These are phyloP conservation scores for Tinea semifulvella DNA, from an alignment of 2,888 invertebrate species.

Conservation along the genomic window DNA sequence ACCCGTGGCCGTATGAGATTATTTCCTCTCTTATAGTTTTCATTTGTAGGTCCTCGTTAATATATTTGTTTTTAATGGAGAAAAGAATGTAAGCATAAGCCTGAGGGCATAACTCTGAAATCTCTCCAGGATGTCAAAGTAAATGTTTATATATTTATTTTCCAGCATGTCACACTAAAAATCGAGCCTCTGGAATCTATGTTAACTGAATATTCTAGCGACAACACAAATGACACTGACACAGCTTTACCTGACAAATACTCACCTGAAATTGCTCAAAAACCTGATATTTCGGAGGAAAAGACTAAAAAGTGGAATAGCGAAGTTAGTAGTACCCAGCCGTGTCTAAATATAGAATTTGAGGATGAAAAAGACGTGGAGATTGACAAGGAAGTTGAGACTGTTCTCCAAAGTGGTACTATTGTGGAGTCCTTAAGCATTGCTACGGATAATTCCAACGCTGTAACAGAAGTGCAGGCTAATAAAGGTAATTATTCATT, in stretches of 20 bases:
- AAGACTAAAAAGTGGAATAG: constrained; percentile 46
- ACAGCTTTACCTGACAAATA: constrained; percentile 39
- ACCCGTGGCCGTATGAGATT: too few relatives aligned
- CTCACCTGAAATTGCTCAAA: constrained; percentile 33
- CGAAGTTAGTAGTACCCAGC: constrained; percentile 58
- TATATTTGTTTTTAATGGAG: too few relatives aligned
- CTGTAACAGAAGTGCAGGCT: constrained; percentile 46
- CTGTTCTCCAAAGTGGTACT: constrained; percentile 55
- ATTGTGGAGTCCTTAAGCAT: constrained; percentile 56
- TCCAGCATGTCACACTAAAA: constrained; percentile 51
- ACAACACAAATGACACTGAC: constrained; percentile 51
- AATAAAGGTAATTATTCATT: constrained; percentile 46
- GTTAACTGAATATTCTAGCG: constrained; percentile 48
- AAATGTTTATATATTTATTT: too few relatives aligned
- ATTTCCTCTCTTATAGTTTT: too few relatives aligned
- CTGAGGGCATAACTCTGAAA: too few relatives aligned
- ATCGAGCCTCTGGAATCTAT: constrained; percentile 52
- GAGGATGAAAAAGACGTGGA: constrained; percentile 50
- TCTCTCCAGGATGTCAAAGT: too few relatives aligned
- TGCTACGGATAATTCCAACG: constrained; percentile 50
- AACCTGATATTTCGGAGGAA: constrained; percentile 28
- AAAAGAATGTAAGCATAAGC: too few relatives aligned
- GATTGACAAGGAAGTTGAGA: constrained; percentile 60
- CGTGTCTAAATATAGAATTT: constrained; percentile 36
- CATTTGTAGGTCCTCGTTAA: constrained; percentile 1